Conservation (phyloP, 1,140 invertebrate genomes). For the Reticulitermes speratus region DNA sequence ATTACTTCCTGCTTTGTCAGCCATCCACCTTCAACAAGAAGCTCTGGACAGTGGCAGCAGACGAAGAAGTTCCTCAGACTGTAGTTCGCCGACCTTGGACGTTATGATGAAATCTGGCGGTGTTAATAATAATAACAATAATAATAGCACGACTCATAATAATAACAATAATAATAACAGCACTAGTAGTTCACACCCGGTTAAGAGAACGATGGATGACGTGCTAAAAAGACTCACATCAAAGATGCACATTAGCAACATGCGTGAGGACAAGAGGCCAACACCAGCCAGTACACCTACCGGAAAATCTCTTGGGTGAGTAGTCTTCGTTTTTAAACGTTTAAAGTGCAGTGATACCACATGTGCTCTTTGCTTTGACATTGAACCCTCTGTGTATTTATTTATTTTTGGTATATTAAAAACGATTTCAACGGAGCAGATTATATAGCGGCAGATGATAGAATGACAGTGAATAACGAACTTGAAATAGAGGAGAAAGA, state of each 20-base stretch:
- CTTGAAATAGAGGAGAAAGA: no score
- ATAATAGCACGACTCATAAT: constrained; percentile 52
- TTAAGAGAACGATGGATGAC: constrained; percentile 71
- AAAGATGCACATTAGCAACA: constrained; percentile 70
- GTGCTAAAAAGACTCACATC: constrained; percentile 79
- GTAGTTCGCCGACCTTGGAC: constrained; percentile 14
- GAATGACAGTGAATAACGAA: no score
- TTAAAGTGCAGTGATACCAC: no score
- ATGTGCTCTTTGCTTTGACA: no score
- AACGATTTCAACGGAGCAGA: no score
- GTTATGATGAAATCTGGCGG: neutral
- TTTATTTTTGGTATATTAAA: no score
- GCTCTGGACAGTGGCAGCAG: constrained; percentile 6
- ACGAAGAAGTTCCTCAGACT: neutral
- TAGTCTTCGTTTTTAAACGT: neutral
- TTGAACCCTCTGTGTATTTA: no score
- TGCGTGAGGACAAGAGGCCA: constrained; percentile 58
- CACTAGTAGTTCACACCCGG: constrained; percentile 42
- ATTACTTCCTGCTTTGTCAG: constrained; percentile 27
- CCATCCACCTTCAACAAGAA: constrained; percentile 51
- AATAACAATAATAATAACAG: constrained; percentile 47
- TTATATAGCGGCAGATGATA: no score
- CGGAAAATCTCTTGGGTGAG: neutral
- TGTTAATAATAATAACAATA: constrained; percentile 43
- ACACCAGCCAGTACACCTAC: constrained; percentile 63